Base-by-base conservation (phyloP, 2,888 invertebrate species). In the Lymantria dispar region DNA sequence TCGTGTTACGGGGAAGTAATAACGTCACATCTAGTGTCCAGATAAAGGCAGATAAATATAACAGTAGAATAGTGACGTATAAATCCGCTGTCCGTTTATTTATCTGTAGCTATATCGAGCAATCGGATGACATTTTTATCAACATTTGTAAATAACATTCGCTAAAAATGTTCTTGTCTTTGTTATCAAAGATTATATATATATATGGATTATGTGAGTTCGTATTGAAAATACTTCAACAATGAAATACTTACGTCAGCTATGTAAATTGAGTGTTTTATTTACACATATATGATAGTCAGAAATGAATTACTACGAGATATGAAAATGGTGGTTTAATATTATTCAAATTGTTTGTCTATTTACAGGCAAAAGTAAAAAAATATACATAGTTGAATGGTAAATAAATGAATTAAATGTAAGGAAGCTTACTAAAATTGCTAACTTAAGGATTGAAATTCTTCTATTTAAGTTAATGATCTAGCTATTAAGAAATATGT, bases 21-120 rank as follows among this genome's bases (percentile, higher is more conserved):
- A 69, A 66, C 71, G 62, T 70, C 63, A 58, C 44, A 55, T 60
- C 54, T 49, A 62, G 43, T 55, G 58, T 68, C 60, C 56, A 64
- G 56, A 68, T 56, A 36, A 38, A 22, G 15, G 12, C 8, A 13
- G 12, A 9, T n/a, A n/a, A n/a, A n/a, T n/a, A n/a, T n/a, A n/a
- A n/a, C n/a, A n/a, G 12, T 41, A 53, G 47, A 50, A 51, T 39
- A 50, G 37, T 58, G 64, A 61, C 55, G 64, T 54, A 33, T 30
- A 42, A 48, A 54, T 48, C 44, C 12, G 5, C 36, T 68, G 58
- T 52, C 48, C 52, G 43, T 14, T 7, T 22, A 3, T 22, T 52
- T 58, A 67, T 54, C 58, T 45, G 41, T 36, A 47, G 36, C 42
- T 49, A 49, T 52, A 63, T 56, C 53, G 43, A 10, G 45, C 43